Evolutionary conservation across 2,113 vertebrate genomes (phyloP).

Genomic region (Rhodinocichla rosea): DNA sequence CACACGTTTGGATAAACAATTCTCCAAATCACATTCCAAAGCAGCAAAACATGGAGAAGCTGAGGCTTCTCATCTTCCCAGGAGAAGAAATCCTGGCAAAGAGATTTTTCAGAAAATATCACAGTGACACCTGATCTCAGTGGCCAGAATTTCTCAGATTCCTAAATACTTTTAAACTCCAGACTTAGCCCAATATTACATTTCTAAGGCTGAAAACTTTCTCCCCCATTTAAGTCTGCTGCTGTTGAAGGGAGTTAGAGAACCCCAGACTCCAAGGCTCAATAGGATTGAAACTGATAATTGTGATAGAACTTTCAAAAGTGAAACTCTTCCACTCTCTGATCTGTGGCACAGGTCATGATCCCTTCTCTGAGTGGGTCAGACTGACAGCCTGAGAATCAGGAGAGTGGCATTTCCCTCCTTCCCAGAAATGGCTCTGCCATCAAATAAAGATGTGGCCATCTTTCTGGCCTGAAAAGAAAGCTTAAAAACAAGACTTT

Average conservation of each 20-base stretch:
- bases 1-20: no score
- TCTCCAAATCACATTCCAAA: no score
- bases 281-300: background rate
- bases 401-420: background rate
- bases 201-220: background rate
- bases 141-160: background rate
- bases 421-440: background rate
- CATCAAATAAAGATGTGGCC: background rate
- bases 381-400: background rate
- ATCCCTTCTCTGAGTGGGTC: background rate
- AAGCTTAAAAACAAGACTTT: accelerated
- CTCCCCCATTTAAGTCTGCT: background rate
- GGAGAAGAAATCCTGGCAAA: no score
- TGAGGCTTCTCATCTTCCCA: no score
- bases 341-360: background rate
- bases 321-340: background rate
- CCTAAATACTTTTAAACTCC: background rate
- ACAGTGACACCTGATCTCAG: background rate
- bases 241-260: background rate
- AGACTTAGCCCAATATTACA: background rate
- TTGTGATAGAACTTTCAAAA: background rate
- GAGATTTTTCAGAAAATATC: no score
- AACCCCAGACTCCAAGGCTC: background rate
- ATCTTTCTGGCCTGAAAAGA: background rate
- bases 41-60: no score